Evolutionary conservation across 1,140 invertebrate species (phyloP), one percentile per base, ranked within the genome.

Genomic region (Cherax quadricarinatus): DNA sequence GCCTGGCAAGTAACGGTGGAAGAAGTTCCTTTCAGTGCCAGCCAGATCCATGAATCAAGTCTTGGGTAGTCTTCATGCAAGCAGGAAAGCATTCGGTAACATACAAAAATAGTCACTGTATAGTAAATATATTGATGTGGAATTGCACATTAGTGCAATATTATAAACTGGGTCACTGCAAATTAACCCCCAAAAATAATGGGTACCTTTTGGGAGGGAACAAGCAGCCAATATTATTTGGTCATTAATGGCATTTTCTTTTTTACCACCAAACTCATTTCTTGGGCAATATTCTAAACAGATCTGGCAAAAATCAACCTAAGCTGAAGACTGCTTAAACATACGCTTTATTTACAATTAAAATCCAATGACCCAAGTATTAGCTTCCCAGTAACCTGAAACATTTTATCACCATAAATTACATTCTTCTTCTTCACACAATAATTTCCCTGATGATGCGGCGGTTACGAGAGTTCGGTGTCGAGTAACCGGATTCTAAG

Each of bases 381-480:
- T 57, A 88, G 48, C 66, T 60, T 75, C 41, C 5, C 14, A 66
- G 12, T 24, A 14, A 88, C 57, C 48, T 16, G 62, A 16, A 62
- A 51, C 70, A 41, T 30, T 60, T 51, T 57, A 70, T 62, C 48
- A 62, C 53, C 41, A 79, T 16, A 62, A 49, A n/a, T 48, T 66
- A 10, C n/a, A 9, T 49, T 12, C 24, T 73, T 66, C 14, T 57
- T 78, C 78, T 83, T 97, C 97, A 99, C 94, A 99, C 98, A 95
- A 99, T 98, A 95, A 99, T 98, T 95, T 98, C 98, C 91, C 98
- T 96, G 94, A 99, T 98, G 94, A 99, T 98, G 94, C 98, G 96
- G 88, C 98, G 96, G 94, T 97, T 97, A 94, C 98, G 96, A 93
- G 98, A 98, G 95, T 98, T 98, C 73, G 98, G 98, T 89, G 98